These are phyloP conservation scores for Pseudoatta argentina DNA, from an alignment of 1,140 invertebrate genomes.

Conservation along the genomic window DNA sequence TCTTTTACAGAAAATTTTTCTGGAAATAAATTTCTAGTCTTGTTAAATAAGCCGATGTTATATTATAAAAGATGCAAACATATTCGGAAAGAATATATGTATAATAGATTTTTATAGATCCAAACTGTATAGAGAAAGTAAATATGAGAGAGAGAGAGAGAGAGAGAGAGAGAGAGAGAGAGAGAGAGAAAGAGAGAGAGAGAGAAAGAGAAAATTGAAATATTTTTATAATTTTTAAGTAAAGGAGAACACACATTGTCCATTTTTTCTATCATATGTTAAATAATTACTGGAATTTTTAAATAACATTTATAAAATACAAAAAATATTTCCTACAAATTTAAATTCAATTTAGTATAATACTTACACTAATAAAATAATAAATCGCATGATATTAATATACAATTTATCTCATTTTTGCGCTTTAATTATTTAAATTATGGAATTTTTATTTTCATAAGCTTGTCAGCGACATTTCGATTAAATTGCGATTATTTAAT, in stretches of 20 bases:
- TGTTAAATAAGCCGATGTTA: not conserved
- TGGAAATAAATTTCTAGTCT: not conserved
- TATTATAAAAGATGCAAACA: not conserved
- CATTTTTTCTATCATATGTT: not conserved
- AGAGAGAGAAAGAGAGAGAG: no score
- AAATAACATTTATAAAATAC: not conserved
- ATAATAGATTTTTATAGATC: not conserved
- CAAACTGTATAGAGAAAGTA: not conserved
- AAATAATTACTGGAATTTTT: not conserved
- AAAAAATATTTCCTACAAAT: not conserved
- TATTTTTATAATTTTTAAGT: not conserved
- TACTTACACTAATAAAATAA: not conserved
- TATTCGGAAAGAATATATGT: not conserved
- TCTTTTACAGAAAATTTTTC: not conserved
- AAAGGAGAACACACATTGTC: not conserved
- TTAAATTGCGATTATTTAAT: constrained; percentile 26
- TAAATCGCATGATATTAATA: not conserved
- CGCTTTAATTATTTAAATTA: not conserved
- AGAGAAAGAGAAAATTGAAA: not conserved
- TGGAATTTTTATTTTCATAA: not conserved
- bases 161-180: not conserved
- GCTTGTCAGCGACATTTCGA: not conserved
- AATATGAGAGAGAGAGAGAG: not conserved
- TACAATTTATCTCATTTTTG: not conserved
- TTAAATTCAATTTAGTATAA: not conserved